Evolutionary conservation across 1,140 invertebrate species (phyloP).

Genomic region (Parapsyche elsis): DNA sequence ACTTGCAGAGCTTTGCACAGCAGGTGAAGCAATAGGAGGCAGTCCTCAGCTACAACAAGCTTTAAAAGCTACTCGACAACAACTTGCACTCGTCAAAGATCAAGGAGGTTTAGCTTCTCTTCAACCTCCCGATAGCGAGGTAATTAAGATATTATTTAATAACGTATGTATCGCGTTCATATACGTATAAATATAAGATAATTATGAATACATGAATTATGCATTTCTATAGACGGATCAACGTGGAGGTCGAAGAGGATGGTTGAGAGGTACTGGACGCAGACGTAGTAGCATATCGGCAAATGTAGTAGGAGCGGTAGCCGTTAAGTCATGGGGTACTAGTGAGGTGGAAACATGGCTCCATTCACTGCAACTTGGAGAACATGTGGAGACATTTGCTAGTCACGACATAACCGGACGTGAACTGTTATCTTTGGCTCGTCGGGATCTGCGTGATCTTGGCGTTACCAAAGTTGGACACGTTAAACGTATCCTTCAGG

Average conservation of each 20-base stretch:
- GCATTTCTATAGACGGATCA: constrained; percentile 39
- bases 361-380: constrained; percentile 85
- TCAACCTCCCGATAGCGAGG: constrained; percentile 53
- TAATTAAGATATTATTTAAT: background rate
- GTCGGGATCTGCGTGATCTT: constrained; percentile 88
- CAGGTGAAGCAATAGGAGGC: constrained; percentile 42
- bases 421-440: constrained; percentile 86
- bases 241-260: constrained; percentile 41
- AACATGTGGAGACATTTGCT: constrained; percentile 88
- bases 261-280: constrained; percentile 45
- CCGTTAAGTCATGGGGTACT: constrained; percentile 73
- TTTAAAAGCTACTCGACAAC: constrained; percentile 45
- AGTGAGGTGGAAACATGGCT: constrained; percentile 86
- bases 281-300: constrained; percentile 15
- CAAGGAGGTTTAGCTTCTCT: constrained; percentile 52
- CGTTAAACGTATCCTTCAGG: constrained; percentile 92
- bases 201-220: background rate
- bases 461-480: constrained; percentile 95
- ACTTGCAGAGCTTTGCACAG: constrained; percentile 44
- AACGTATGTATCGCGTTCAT: no score
- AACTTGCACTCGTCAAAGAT: constrained; percentile 50
- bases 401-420: constrained; percentile 92
- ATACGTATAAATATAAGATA: background rate
- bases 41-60: constrained; percentile 51
- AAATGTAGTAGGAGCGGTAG: constrained; percentile 49